These are phyloP conservation scores for Drosophila biarmipes DNA, from an alignment of 1,140 invertebrate species.

Conservation along the genomic window DNA sequence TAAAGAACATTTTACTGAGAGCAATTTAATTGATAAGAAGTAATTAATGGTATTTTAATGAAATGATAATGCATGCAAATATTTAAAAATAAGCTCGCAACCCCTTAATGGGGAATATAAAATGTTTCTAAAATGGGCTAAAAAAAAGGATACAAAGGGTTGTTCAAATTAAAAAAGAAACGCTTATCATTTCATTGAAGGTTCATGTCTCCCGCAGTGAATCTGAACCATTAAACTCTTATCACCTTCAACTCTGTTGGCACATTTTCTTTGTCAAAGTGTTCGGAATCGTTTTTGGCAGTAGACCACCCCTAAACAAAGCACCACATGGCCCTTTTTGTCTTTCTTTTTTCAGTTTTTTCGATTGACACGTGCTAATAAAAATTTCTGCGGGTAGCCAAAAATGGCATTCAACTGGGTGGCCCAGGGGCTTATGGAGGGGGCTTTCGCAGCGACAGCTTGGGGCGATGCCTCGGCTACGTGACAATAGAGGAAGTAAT, in stretches of 20 bases:
- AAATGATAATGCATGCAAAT: too few relatives aligned
- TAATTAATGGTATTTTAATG: too few relatives aligned
- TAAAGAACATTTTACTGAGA: too few relatives aligned
- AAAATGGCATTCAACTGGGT: slow-evolving; percentile 62
- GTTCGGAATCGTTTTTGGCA: slow-evolving; percentile 9
- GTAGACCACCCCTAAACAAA: slow-evolving; percentile 1
- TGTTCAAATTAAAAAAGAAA: neutral
- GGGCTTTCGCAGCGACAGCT: neutral
- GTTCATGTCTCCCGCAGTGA: neutral
- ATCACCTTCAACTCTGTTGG: slow-evolving; percentile 11
- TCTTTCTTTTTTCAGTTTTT: slow-evolving; percentile 42
- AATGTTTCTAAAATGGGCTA: neutral
- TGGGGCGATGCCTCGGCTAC: slow-evolving; percentile 56
- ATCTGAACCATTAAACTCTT: neutral
- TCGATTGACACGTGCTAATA: slow-evolving; percentile 78
- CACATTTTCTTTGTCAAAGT: slow-evolving; percentile 14
- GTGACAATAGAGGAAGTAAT: slow-evolving; percentile 80
- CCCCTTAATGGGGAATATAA: too few relatives aligned
- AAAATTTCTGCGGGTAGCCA: slow-evolving; percentile 66
- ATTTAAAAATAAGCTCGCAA: too few relatives aligned
- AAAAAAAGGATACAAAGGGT: neutral
- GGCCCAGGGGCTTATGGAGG: slow-evolving; percentile 1
- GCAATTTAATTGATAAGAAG: too few relatives aligned
- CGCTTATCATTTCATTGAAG: too few relatives aligned
- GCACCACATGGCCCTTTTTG: slow-evolving; percentile 6